phyloP scores from a whole-genome alignment of 2,113 vertebrate species.

The human region GRCh38 chr6:94533001-94533500 shows the following conservation, averaged over 20 bases:
- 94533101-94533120: not conserved
- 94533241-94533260: not conserved
- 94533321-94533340: not conserved
- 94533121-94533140: not conserved
- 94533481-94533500: not conserved
- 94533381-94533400: not conserved
- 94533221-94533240: not conserved
- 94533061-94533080: not conserved
- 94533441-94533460: not conserved
- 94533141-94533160: not conserved
- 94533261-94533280: not conserved
- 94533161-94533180: not conserved
- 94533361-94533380: not conserved
- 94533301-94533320: not conserved
- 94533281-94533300: not conserved
- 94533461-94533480: not conserved
- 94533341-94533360: not conserved
- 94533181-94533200: not conserved
- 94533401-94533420: not conserved
- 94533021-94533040: not conserved
- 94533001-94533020: not conserved
- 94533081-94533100: not conserved
- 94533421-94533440: accelerated
- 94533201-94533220: not conserved
- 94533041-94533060: not conserved